Conservation (phyloP, 37 sponge, comb jelly and placozoan genomes). For the Theonella swinhoei region DNA sequence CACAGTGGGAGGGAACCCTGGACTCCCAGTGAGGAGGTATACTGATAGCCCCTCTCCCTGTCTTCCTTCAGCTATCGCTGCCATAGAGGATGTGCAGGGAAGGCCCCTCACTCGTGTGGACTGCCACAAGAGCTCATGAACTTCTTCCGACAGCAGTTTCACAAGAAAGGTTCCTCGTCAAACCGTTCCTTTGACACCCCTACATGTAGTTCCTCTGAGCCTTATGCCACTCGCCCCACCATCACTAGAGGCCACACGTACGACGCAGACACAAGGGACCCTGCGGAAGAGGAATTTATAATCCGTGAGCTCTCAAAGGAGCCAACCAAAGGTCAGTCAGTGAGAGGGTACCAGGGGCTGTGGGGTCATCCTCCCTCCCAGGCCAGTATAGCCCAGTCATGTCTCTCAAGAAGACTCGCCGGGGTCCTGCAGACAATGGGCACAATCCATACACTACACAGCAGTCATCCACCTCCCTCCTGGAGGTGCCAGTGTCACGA, state of each 20-base stretch:
- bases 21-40: neutral
- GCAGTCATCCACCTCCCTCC: conserved; percentile 28
- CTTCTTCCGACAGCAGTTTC: conserved; percentile 61
- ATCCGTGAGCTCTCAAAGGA: conserved; percentile 68
- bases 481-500: conserved; percentile 28
- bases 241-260: conserved; percentile 5
- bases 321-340: conserved; percentile 47
- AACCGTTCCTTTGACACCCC: conserved; percentile 14
- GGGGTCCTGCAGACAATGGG: conserved; percentile 5
- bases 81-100: conserved; percentile 76
- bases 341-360: neutral
- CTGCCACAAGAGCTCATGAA: conserved; percentile 75
- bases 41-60: neutral
- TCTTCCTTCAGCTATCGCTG: conserved; percentile 66
- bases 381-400: conserved; percentile 62
- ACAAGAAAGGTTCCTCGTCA: neutral
- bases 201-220: conserved; percentile 29
- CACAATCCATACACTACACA: conserved; percentile 7
- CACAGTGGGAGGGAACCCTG: too few relatives aligned
- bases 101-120: conserved; percentile 89
- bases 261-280: neutral
- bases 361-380: conserved; percentile 7
- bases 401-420: conserved; percentile 13
- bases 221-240: neutral
- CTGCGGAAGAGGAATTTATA: conserved; percentile 24